Conservation (phyloP, 2,113 vertebrate species). For the Campylorhamphus procurvoides region DNA sequence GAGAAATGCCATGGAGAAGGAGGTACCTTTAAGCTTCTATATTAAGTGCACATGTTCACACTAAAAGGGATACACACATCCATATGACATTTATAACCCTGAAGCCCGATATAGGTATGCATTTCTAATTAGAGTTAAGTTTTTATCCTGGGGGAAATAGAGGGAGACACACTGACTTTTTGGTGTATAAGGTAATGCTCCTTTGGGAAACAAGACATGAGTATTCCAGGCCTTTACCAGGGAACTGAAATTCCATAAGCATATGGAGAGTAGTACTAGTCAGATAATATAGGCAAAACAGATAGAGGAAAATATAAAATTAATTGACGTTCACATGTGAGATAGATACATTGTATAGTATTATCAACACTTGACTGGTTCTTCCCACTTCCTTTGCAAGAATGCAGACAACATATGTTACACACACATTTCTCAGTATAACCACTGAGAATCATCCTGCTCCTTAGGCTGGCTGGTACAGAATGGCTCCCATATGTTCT, state of each 20-base stretch:
- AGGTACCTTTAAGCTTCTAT: background rate
- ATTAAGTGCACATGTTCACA: background rate
- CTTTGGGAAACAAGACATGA: background rate
- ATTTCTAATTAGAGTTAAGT: background rate
- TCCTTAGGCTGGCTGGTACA: background rate
- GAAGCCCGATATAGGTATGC: background rate
- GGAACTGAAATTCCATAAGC: background rate
- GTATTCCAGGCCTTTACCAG: background rate
- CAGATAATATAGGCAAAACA: background rate
- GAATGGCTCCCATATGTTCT: background rate
- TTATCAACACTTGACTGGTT: background rate
- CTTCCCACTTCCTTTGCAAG: background rate
- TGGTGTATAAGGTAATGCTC: background rate
- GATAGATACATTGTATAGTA: background rate
- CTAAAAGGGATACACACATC: background rate
- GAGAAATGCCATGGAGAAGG: background rate
- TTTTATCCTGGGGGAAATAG: background rate
- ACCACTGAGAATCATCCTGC: rapidly evolving
- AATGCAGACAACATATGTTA: background rate
- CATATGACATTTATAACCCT: background rate
- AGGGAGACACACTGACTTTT: background rate
- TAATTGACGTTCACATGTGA: background rate
- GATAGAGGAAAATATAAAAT: background rate
- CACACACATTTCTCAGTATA: background rate
- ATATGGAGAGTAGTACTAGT: background rate